Evolutionary conservation across 2,888 invertebrate species (phyloP), one percentile per base, ranked within the genome.

Genomic region (Pandemis corylana): DNA sequence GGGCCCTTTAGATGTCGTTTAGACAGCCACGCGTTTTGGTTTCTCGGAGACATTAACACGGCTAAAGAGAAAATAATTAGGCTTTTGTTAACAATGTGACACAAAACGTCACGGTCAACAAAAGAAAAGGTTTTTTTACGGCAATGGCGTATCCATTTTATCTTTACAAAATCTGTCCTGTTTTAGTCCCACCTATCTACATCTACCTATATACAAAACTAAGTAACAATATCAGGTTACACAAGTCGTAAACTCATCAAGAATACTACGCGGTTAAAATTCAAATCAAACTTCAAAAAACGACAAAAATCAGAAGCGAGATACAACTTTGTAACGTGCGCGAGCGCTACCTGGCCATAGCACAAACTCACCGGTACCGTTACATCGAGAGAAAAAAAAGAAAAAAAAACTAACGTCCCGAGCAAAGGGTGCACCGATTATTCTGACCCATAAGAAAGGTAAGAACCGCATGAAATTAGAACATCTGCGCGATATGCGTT

Each of bases 391-490:
- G 84, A 85, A 88, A 87, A 84, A 76, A 70, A 28, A 42, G 56
- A 9, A 6, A 12, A 51, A 51, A 51, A 51, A 51, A 9, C 28
- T 36, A 2, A 36, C 81, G 78, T 78, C 80, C 81, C 82, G 80
- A 82, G 84, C 80, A 87, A 88, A 86, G 89, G 90, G 85, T 87
- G 83, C 81, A 82, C 72, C 83, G 83, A 87, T 87, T 84, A 87
- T 79, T 77, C 81, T 86, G 86, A 88, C 86, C 86, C 84, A 77
- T 76, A 77, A 71, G 81, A 80, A 81, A 46, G 42, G 63, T 80
- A 72, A 76, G 76, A 79, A 83, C 81, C 78, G 83, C 86, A 84
- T 89, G 85, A 87, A 89, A 88, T 87, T 78, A 82, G 77, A 81
- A 82, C 90, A 90, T 85, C 84, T 90, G 90, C 72, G 73, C 76